Conservation (phyloP, 2,797 vertebrate genomes). For the Nannoperca obscura region DNA sequence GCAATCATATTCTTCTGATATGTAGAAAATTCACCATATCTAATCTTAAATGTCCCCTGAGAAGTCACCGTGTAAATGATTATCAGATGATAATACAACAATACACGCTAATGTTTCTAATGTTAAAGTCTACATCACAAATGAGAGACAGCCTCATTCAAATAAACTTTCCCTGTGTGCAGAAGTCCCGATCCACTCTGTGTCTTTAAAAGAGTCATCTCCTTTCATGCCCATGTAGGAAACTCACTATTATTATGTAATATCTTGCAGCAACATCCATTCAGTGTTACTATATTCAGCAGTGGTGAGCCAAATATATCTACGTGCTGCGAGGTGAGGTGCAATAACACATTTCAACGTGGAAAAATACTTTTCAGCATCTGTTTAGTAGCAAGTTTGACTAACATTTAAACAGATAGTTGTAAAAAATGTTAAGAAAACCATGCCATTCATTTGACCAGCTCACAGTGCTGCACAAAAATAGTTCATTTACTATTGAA, state of each 20-base stretch:
- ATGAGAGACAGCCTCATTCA: conserved; percentile 5
- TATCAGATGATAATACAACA: not conserved
- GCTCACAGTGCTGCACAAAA: not conserved
- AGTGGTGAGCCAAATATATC: conserved; percentile 64
- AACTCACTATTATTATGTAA: conserved; percentile 76
- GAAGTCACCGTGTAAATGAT: not conserved
- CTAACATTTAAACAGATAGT: no score
- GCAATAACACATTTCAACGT: conserved; percentile 43
- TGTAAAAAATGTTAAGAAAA: not conserved
- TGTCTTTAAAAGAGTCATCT: conserved; percentile 59
- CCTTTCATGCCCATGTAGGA: conserved; percentile 60
- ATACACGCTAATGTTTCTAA: not conserved
- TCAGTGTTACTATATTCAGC: conserved; percentile 71
- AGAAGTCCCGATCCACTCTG: conserved; percentile 23
- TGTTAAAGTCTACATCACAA: not conserved
- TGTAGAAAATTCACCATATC: not conserved
- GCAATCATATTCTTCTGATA: not conserved
- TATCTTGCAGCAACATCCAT: conserved; percentile 69
- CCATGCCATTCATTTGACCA: not conserved
- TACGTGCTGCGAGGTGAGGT: conserved; percentile 37
- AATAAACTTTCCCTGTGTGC: conserved; percentile 4
- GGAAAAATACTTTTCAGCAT: not conserved
- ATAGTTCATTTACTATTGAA: not conserved
- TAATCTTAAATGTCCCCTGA: not conserved
- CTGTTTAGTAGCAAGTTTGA: not conserved